Base-by-base conservation (phyloP, 2,888 invertebrate genomes). In the Melangyna quadrimaculata region DNA sequence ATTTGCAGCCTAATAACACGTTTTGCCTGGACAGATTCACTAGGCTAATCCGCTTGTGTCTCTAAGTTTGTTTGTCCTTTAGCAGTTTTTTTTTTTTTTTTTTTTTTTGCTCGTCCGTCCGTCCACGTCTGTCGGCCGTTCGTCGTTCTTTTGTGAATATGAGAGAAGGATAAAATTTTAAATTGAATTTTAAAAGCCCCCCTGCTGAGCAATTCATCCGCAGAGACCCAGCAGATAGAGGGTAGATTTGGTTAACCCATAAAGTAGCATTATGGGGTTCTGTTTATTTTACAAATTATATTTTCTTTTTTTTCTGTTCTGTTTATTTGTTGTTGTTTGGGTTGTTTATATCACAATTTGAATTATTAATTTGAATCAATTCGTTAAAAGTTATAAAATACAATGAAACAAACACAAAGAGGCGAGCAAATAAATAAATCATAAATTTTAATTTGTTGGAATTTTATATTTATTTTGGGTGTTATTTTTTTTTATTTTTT, bases 351-450 rank as follows among this genome's bases (percentile, higher is more conserved):
- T 27, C 17, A 61, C 43, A 35, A 45, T 45, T 32, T 45, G 45
- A n/a, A 67, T 51, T 67, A 67, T 67, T 67, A 67, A 72, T 65
- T 55, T 70, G 45, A 73, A 78, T 73, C 63, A 73, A 83, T 69
- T 78, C 55, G 74, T 83, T 78, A 70, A 83, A 78, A 57, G 29
- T 70, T 70, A 63, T 73, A 74, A 83, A 83, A 83, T 78, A 51
- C 70, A 78, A 55, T 78, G 61, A 61, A 65, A 67, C 37, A 79
- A 53, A 71, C 57, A 75, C 51, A 79, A 72, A 71, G 79, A 72
- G 84, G 67, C 61, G 71, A 84, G 69, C 79, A 75, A 79, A 84
- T 80, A 79, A 84, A 84, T 84, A 84, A 84, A 84, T 80, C 75
- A 80, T 72, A 71, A 75, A 45, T 79, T 75, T 51, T 79, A 75